Conservation (phyloP, 2,113 vertebrate genomes). For the Bubo blakistoni region DNA sequence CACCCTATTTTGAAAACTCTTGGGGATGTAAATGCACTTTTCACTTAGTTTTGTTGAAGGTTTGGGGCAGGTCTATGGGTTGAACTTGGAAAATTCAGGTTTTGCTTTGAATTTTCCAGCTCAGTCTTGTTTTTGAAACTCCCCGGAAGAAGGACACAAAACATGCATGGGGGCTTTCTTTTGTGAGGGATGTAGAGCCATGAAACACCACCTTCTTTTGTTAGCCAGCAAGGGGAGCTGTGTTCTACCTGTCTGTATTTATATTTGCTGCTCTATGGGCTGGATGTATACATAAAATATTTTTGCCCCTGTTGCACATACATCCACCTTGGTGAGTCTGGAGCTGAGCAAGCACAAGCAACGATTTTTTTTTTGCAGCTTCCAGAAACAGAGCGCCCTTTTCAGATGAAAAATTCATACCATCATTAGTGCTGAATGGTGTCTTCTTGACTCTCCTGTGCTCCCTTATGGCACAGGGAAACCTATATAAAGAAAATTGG, state of each 20-base stretch:
- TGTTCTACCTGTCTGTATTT: background rate
- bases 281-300: background rate
- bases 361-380: background rate
- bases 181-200: background rate
- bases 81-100: background rate
- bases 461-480: constrained; percentile 27
- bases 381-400: background rate
- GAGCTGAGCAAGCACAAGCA: background rate
- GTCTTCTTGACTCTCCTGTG: background rate
- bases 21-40: background rate
- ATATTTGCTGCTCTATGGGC: background rate
- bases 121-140: background rate
- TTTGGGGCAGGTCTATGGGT: background rate
- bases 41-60: background rate
- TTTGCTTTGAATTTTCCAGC: background rate
- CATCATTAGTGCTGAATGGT: background rate
- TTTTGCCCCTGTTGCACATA: background rate
- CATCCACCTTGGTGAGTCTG: background rate
- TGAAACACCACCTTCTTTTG: background rate
- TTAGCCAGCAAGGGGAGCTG: background rate
- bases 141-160: background rate
- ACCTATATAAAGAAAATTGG: constrained; percentile 33
- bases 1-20: background rate
- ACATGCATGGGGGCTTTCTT: background rate
- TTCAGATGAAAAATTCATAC: background rate